Conservation (phyloP, 1,140 invertebrate genomes). For the Cotesia typhae region DNA sequence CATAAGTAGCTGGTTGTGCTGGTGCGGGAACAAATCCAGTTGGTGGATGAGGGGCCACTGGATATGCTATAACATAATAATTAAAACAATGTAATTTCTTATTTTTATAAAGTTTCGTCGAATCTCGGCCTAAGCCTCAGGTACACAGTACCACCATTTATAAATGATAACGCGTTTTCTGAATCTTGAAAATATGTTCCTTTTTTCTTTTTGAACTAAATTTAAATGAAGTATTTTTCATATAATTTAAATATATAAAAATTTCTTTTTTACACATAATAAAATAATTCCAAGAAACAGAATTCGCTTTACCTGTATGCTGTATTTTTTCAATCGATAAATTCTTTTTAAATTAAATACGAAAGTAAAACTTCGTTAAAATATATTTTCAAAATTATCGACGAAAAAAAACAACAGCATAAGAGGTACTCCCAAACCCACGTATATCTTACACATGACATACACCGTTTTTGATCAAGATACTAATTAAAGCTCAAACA, state of each 20-base stretch:
- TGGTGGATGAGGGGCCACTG: constrained; percentile 65
- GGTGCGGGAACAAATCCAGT: constrained; percentile 67
- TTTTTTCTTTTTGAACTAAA: neutral
- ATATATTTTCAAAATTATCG: constrained; percentile 7
- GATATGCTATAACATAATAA: constrained; percentile 66
- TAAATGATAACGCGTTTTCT: constrained; percentile 52
- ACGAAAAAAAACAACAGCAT: constrained; percentile 36
- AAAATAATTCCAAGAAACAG: constrained; percentile 12
- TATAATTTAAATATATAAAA: neutral
- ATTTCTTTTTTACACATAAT: neutral
- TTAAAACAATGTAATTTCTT: constrained; percentile 15
- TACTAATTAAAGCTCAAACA: constrained; percentile 68
- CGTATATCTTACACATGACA: constrained; percentile 68
- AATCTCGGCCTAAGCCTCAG: constrained; percentile 55
- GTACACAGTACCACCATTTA: constrained; percentile 62
- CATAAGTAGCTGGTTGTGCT: constrained; percentile 65
- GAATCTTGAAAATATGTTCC: neutral
- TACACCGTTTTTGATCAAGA: constrained; percentile 61
- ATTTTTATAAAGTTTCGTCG: neutral
- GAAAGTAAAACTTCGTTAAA: neutral
- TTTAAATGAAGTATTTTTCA: neutral
- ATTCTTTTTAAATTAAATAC: neutral
- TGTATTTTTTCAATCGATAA: constrained; percentile 20
- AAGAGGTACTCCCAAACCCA: constrained; percentile 64
- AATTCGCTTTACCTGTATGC: constrained; percentile 18